These are phyloP conservation scores for Podocnemis expansa DNA, from an alignment of 2,113 vertebrate species.

Conservation along the genomic window DNA sequence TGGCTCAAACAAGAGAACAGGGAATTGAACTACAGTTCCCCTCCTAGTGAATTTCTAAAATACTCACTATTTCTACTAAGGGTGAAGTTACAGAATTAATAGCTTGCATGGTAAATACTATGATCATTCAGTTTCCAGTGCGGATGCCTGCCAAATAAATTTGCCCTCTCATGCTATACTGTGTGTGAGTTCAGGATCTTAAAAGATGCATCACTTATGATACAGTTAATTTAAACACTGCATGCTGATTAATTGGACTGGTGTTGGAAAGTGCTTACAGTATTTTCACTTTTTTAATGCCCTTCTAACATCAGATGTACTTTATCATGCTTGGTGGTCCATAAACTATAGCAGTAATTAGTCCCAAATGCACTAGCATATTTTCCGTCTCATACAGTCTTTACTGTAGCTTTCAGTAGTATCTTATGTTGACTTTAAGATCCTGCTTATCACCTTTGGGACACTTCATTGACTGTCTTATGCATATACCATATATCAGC, in stretches of 20 bases:
- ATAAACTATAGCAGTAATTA: background rate
- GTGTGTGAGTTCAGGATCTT: background rate
- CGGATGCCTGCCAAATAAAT: background rate
- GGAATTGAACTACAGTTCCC: background rate
- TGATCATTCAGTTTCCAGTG: background rate
- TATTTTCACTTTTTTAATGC: background rate
- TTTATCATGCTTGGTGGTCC: background rate
- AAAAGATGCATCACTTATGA: background rate
- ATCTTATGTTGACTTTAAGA: background rate
- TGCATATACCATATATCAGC: background rate
- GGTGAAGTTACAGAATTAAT: background rate
- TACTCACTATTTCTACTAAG: background rate
- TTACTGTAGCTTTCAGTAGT: background rate
- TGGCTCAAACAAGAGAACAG: background rate
- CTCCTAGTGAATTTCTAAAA: background rate
- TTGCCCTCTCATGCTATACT: background rate
- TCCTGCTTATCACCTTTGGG: background rate
- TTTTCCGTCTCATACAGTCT: background rate
- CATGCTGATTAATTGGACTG: background rate
- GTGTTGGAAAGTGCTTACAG: background rate
- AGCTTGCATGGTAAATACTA: background rate
- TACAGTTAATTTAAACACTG: background rate
- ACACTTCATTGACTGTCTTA: background rate
- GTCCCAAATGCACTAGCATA: background rate
- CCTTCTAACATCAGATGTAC: background rate